Evolutionary conservation across 2,888 invertebrate genomes (phyloP), one percentile per base, ranked within the genome.

Genomic region (Isoperla grammatica): DNA sequence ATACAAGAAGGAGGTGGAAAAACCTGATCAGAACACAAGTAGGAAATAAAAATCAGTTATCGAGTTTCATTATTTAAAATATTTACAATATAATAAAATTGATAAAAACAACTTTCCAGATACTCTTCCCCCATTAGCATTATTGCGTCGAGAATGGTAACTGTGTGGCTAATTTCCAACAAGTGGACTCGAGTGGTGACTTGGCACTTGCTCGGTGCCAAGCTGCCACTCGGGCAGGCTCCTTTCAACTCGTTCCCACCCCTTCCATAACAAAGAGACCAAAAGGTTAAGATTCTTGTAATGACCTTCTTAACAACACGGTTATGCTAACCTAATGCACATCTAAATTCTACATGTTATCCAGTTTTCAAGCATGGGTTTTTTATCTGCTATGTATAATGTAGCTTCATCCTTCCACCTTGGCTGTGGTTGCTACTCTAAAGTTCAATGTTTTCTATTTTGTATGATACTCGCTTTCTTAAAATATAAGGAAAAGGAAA

Each of bases 241-340:
- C 50, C 56, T 40, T 46, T 50, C 56, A 50, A 50, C 56, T 53
- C 53, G 39, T 53, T 53, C 53, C 53, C 53, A 53, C 53, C 60
- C 61, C 61, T 56, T 60, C 61, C 57, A 62, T 64, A 61, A 65
- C 62, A 64, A 63, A 61, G 59, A 65, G 61, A 61, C 61, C 60
- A 60, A 63, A 61, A 46, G 48, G 58, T 60, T 57, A 61, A 61
- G 59, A 63, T 57, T 61, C 59, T 46, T 63, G 61, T 61, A 63
- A 60, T 61, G 56, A 62, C 56, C 56, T 60, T 63, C 59, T 62
- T 64, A 64, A 65, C 63, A 65, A 66, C 66, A 67, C 62, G 65
- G 66, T 61, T 67, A 65, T 49, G 64, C 66, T 66, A 67, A 64
- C 65, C 65, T 65, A 67, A 65, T 65, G 65, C 66, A 68, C 65